A percentile compares a stretch with the other conserved stretches of the same genome.
Conservation (phyloP, 2,797 vertebrate genomes). For the Phrynocephalus vlangalii region DNA sequence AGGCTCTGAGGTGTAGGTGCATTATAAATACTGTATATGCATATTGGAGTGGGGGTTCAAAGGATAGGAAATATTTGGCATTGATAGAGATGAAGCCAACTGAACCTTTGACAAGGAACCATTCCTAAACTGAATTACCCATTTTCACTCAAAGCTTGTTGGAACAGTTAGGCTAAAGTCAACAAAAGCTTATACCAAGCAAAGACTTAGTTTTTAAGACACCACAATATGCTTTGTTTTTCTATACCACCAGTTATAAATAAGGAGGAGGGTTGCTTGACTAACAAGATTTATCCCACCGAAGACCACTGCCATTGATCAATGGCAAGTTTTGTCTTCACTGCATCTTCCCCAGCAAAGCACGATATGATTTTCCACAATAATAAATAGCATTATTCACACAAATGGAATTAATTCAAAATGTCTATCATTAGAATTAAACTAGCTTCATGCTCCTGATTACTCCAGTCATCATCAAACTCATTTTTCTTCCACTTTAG, state of each 20-base stretch:
- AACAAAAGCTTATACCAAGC: too few relatives aligned
- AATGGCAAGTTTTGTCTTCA: too few relatives aligned
- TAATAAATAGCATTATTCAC: neutral
- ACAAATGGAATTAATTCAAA: too few relatives aligned
- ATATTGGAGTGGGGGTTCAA: neutral
- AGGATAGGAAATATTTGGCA: neutral
- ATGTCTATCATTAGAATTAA: too few relatives aligned
- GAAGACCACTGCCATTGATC: too few relatives aligned
- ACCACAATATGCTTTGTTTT: too few relatives aligned
- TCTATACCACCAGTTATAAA: neutral
- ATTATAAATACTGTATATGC: neutral
- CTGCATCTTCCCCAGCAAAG: too few relatives aligned
- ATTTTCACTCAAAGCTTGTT: neutral
- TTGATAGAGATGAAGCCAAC: neutral
- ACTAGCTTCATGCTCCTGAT: too few relatives aligned
- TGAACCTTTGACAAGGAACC: neutral
- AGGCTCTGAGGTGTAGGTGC: neutral
- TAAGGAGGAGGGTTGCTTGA: neutral
- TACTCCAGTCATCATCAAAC: too few relatives aligned
- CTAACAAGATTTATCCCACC: neutral
- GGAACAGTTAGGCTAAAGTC: too few relatives aligned
- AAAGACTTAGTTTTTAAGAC: neutral
- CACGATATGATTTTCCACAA: neutral
- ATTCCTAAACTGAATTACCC: slow-evolving; percentile 13
- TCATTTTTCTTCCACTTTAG: too few relatives aligned